Evolutionary conservation across 1,140 invertebrate genomes (phyloP).

Genomic region (Drosophila lacertosa): DNA sequence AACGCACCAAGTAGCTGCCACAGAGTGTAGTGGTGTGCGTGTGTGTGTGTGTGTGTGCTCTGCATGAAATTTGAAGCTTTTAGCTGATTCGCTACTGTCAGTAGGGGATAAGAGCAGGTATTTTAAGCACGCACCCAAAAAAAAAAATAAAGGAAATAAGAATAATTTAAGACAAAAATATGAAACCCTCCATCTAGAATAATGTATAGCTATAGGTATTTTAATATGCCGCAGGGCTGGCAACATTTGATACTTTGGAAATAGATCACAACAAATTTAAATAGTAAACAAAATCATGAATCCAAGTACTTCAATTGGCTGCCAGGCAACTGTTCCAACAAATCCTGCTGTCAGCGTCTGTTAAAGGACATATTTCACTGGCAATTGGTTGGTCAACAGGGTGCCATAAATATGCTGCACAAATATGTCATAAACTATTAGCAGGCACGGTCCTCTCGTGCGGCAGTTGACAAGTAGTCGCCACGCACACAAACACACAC

Average conservation of each 20-base stretch:
- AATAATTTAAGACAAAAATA: slow-evolving; percentile 59
- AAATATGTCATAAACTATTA: slow-evolving; percentile 62
- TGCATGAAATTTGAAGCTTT: slow-evolving; percentile 67
- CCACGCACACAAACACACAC: slow-evolving; percentile 7
- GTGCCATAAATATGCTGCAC: slow-evolving; percentile 53
- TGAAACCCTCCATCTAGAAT: slow-evolving; percentile 27
- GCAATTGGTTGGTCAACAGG: slow-evolving; percentile 21
- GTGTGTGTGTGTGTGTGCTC: slow-evolving; percentile 23
- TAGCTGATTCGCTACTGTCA: slow-evolving; percentile 47
- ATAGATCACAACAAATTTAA: too few species aligned
- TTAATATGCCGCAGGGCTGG: slow-evolving; percentile 53
- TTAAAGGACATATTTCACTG: slow-evolving; percentile 31
- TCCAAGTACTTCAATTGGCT: slow-evolving; percentile 1
- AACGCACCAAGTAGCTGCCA: slow-evolving; percentile 43
- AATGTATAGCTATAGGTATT: slow-evolving; percentile 43
- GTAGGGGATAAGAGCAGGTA: slow-evolving; percentile 52
- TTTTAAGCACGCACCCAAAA: slow-evolving; percentile 36
- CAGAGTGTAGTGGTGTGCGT: slow-evolving; percentile 15
- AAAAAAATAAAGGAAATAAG: slow-evolving; percentile 5
- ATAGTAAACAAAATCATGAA: too few species aligned
- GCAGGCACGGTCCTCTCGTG: slow-evolving; percentile 39
- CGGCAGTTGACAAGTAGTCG: slow-evolving; percentile 21
- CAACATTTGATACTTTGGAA: slow-evolving; percentile 11
- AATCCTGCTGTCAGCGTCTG: slow-evolving; percentile 14
- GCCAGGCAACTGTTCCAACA: background rate